phyloP scores from a whole-genome alignment of 2,888 invertebrate species.

The Lochmaea crataegi region DNA sequence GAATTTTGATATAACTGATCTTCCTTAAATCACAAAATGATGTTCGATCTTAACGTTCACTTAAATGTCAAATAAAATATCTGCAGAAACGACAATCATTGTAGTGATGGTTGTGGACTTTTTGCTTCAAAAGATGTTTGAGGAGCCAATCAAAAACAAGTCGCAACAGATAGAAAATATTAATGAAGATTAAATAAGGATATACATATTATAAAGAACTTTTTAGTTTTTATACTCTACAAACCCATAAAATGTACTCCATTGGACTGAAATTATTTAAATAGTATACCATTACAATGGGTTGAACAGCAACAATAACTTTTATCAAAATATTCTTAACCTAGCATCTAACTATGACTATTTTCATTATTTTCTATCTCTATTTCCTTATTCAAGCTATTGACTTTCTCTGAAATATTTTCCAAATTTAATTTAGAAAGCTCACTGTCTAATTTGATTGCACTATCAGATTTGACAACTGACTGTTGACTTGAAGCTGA shows the following conservation, averaged over 20 bases:
- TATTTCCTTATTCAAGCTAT: slow-evolving; percentile 20
- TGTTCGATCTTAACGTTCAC: too few species aligned
- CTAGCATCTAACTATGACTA: slow-evolving; percentile 11
- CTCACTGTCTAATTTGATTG: slow-evolving; percentile 20
- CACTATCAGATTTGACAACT: slow-evolving; percentile 13
- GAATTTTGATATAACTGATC: too few species aligned
- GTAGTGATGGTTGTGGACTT: too few species aligned
- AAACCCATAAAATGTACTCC: neutral
- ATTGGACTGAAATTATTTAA: slow-evolving; percentile 2
- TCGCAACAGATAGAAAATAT: too few species aligned
- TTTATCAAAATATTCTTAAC: slow-evolving; percentile 9
- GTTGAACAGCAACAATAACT: slow-evolving; percentile 5
- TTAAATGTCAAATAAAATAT: too few species aligned
- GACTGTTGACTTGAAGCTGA: slow-evolving; percentile 52
- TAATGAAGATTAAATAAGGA: too few species aligned
- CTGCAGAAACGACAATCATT: too few species aligned
- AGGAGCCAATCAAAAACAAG: too few species aligned
- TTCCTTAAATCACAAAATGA: too few species aligned
- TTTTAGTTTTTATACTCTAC: too few species aligned
- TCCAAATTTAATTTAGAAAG: slow-evolving; percentile 27
- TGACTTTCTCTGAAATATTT: slow-evolving; percentile 21
- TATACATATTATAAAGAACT: neutral
- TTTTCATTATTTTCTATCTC: slow-evolving; percentile 10
- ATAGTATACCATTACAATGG: neutral
- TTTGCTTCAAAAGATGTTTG: too few species aligned